phyloP scores from a whole-genome alignment of 1,140 invertebrate genomes.

The Musca domestica region DNA sequence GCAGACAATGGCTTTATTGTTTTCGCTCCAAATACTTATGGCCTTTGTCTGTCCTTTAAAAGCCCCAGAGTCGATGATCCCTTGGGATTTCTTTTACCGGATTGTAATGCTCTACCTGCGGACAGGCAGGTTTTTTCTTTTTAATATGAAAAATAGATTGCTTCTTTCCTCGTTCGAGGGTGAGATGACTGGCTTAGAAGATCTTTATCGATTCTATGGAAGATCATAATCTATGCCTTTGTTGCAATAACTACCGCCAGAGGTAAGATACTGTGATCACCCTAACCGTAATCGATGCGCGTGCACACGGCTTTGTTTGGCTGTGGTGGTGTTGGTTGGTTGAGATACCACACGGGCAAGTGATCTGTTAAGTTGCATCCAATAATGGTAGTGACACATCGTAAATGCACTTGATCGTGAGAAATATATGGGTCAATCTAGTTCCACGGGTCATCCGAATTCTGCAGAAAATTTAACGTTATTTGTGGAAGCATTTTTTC shows the following conservation, averaged over 20 bases:
- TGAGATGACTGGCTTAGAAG: not conserved
- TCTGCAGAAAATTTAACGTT: too few relatives aligned
- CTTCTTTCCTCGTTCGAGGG: not conserved
- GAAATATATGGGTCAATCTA: too few relatives aligned
- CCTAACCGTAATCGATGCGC: too few relatives aligned
- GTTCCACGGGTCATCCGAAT: too few relatives aligned
- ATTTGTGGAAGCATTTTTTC: too few relatives aligned
- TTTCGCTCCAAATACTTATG: not conserved
- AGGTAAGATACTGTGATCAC: too few relatives aligned
- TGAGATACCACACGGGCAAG: not conserved
- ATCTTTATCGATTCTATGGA: constrained; percentile 1
- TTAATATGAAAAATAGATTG: not conserved
- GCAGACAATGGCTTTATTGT: constrained; percentile 3
- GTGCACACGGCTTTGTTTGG: not conserved
- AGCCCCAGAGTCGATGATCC: too few relatives aligned
- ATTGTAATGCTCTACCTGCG: not conserved
- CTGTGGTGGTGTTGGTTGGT: too few relatives aligned
- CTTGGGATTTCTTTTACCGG: too few relatives aligned
- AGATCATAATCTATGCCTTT: constrained; percentile 16
- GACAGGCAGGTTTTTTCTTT: constrained; percentile 9
- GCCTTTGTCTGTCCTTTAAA: not conserved
- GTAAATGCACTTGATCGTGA: too few relatives aligned
- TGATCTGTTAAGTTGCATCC: not conserved
- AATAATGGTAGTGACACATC: too few relatives aligned
- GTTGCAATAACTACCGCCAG: not conserved